Percentiles rank a stretch among this genome's conserved stretches.
These are phyloP conservation scores for Clepsis dumicolana DNA, from an alignment of 2,888 invertebrate species.

Conservation along the genomic window DNA sequence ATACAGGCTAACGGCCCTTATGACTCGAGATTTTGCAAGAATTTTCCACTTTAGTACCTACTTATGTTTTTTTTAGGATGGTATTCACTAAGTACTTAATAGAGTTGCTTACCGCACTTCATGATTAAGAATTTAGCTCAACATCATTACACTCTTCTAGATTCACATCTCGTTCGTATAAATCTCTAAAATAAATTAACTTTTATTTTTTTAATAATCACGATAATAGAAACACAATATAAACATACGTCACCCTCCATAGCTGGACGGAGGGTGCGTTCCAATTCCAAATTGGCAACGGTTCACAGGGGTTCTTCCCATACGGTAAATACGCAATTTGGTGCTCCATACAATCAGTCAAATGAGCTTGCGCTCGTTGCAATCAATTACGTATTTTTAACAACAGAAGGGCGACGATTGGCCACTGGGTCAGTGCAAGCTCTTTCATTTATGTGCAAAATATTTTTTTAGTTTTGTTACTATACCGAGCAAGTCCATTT, in stretches of 20 bases:
- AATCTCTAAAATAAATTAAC: slow-evolving; percentile 17
- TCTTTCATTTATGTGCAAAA: background rate
- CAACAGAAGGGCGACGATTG: slow-evolving; percentile 34
- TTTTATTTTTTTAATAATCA: slow-evolving; percentile 55
- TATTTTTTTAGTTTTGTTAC: slow-evolving; percentile 9
- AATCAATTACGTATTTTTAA: slow-evolving; percentile 82
- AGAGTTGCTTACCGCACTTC: too few relatives aligned
- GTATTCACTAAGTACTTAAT: too few relatives aligned
- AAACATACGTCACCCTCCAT: slow-evolving; percentile 63
- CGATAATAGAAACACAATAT: slow-evolving; percentile 74
- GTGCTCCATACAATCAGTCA: slow-evolving; percentile 80
- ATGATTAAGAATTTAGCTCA: background rate
- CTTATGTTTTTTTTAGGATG: background rate
- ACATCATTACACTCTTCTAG: too few relatives aligned
- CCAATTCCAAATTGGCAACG: slow-evolving; percentile 76
- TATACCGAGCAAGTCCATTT: background rate
- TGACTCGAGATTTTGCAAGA: slow-evolving; percentile 68
- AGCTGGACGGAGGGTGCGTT: slow-evolving; percentile 56
- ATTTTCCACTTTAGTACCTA: slow-evolving; percentile 33
- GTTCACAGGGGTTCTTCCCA: slow-evolving; percentile 78
- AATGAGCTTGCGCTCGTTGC: slow-evolving; percentile 79
- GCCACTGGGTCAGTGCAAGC: slow-evolving; percentile 34
- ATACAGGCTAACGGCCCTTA: slow-evolving; percentile 74
- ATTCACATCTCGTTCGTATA: background rate
- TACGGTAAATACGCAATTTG: slow-evolving; percentile 84